These are phyloP conservation scores for Gulo gulo DNA, from an alignment of 2,113 vertebrate species.

Conservation along the genomic window DNA sequence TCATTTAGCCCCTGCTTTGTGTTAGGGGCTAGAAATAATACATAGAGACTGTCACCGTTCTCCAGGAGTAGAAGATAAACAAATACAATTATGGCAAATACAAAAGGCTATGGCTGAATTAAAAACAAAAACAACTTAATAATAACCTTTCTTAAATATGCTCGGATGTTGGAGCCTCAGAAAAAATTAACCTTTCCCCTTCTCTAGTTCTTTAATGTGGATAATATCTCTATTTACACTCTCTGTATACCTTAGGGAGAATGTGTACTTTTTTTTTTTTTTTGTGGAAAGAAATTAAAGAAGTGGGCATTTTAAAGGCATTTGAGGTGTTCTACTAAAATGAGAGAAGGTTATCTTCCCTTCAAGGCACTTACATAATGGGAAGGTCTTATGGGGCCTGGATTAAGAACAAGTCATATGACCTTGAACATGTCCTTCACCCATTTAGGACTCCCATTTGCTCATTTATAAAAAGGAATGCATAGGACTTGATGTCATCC, in stretches of 20 bases:
- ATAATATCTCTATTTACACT: not conserved
- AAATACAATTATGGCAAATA: not conserved
- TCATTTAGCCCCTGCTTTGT: fast-evolving
- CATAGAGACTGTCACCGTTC: not conserved
- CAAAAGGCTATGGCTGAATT: not conserved
- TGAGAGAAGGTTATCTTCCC: not conserved
- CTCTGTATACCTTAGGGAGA: not conserved
- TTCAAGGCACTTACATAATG: not conserved
- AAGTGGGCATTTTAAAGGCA: not conserved
- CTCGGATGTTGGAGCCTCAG: not conserved
- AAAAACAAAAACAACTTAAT: not conserved
- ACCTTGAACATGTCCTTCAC: not conserved
- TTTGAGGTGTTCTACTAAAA: not conserved
- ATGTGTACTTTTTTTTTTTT: not conserved
- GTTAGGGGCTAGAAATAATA: not conserved
- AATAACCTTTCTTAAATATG: not conserved
- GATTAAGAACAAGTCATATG: not conserved
- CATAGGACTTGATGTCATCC: not conserved
- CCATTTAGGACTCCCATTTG: too few species aligned
- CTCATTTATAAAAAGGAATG: not conserved
- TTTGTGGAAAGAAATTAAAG: not conserved
- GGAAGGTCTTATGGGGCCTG: fast-evolving
- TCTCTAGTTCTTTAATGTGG: not conserved
- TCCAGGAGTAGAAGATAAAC: not conserved
- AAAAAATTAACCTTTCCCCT: not conserved